A percentile compares a stretch with the other conserved stretches of the same genome.
Conservation (phyloP, 2,113 vertebrate species). For the Paratilapia polleni region DNA sequence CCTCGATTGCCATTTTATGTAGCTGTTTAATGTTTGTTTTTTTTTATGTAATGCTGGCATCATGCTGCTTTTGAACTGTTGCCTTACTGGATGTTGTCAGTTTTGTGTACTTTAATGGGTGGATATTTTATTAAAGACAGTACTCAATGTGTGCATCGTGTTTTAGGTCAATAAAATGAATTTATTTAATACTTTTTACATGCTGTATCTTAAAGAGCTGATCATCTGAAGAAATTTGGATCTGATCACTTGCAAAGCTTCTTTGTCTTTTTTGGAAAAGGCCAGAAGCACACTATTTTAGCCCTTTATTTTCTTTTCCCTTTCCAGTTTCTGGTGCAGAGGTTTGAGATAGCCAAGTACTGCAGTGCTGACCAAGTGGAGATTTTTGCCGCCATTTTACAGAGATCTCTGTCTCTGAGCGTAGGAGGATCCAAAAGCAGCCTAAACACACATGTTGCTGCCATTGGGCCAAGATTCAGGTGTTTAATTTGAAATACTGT, state of each 20-base stretch:
- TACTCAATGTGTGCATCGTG: not conserved
- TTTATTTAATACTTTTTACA: not conserved
- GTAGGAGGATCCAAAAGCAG: conserved; percentile 90
- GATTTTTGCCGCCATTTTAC: conserved; percentile 92
- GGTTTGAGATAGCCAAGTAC: conserved; percentile 98
- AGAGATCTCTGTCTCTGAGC: conserved; percentile 89
- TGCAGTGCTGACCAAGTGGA: conserved; percentile 97
- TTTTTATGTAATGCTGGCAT: not conserved
- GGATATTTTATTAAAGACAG: not conserved
- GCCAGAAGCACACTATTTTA: not conserved
- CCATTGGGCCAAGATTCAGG: conserved; percentile 95
- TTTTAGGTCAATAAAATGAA: not conserved
- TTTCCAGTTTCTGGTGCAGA: conserved; percentile 91
- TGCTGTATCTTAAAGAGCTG: not conserved
- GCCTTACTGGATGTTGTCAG: not conserved
- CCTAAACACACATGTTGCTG: conserved; percentile 92
- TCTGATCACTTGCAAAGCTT: not conserved
- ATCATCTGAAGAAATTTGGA: not conserved
- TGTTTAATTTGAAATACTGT: conserved; percentile 50
- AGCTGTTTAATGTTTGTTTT: not conserved
- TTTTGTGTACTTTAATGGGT: not conserved
- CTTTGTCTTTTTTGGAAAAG: not conserved
- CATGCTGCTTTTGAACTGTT: not conserved
- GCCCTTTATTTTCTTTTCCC: not conserved
- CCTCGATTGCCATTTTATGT: not conserved